Evolutionary conservation across 2,797 vertebrate genomes (phyloP).

Genomic region (Pseudomugil tenellus): DNA sequence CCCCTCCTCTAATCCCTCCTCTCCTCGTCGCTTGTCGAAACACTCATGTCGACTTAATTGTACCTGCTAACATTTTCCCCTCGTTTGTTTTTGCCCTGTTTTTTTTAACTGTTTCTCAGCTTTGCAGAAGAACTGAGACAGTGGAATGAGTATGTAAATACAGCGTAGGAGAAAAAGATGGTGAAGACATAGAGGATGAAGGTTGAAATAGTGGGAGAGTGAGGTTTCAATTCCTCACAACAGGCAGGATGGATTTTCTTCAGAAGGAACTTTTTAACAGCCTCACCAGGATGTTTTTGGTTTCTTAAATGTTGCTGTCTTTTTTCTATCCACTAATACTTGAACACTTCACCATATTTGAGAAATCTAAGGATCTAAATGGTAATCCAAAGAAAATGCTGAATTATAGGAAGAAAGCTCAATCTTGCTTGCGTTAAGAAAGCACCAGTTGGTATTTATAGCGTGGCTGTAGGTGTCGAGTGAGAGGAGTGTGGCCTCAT

Average conservation of each 20-base stretch:
- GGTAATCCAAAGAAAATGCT: slow-evolving; percentile 35
- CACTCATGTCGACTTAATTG: slow-evolving; percentile 51
- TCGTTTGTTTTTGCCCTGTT: slow-evolving; percentile 37
- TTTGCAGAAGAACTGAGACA: slow-evolving; percentile 20
- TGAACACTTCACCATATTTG: slow-evolving; percentile 40
- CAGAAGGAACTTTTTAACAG: slow-evolving; percentile 63
- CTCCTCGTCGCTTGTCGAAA: slow-evolving; percentile 46
- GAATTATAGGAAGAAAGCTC: slow-evolving; percentile 40
- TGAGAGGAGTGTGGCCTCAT: slow-evolving; percentile 68
- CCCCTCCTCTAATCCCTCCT: slow-evolving; percentile 10
- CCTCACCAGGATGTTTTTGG: slow-evolving; percentile 37
- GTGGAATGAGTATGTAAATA: slow-evolving; percentile 60
- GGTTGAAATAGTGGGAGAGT: slow-evolving; percentile 71
- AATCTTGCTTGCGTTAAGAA: slow-evolving; percentile 35
- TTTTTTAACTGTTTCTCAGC: slow-evolving; percentile 19
- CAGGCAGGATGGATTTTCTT: slow-evolving; percentile 50
- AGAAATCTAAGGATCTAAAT: slow-evolving; percentile 34
- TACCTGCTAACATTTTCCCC: slow-evolving; percentile 34
- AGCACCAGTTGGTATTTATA: slow-evolving; percentile 71
- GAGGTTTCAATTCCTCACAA: slow-evolving; percentile 55
- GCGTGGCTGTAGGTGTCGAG: slow-evolving; percentile 70
- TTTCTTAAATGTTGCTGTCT: slow-evolving; percentile 43
- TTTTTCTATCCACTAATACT: slow-evolving; percentile 37
- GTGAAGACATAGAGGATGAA: slow-evolving; percentile 63
- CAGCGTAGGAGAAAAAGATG: slow-evolving; percentile 67